phyloP scores from a whole-genome alignment of 2,888 invertebrate species.

The Listrodromus nycthemerus region DNA sequence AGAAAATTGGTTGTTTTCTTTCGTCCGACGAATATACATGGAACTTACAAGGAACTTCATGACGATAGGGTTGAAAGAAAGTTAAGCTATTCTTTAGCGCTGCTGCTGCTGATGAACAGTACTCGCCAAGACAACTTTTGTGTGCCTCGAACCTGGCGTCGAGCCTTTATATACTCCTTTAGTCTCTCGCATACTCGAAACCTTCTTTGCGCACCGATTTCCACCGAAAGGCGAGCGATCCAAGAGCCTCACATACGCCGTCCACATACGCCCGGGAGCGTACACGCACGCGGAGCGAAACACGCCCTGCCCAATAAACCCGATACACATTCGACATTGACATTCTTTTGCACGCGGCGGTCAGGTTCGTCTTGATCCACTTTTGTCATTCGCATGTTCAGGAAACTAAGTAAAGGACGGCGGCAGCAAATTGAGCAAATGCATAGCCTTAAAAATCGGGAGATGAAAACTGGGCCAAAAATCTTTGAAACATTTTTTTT shows the following conservation, averaged over 20 bases:
- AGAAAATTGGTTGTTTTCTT: neutral
- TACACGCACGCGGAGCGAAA: slow-evolving; percentile 64
- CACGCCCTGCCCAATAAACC: slow-evolving; percentile 76
- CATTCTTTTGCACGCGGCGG: slow-evolving; percentile 68
- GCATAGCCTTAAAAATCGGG: neutral
- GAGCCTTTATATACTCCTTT: slow-evolving; percentile 75
- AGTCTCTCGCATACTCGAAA: slow-evolving; percentile 49
- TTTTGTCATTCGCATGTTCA: slow-evolving; percentile 28
- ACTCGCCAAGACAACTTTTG: slow-evolving; percentile 77
- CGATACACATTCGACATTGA: slow-evolving; percentile 75
- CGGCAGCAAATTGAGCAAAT: neutral
- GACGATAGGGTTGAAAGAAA: slow-evolving; percentile 54
- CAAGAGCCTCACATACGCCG: slow-evolving; percentile 21
- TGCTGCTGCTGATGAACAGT: slow-evolving; percentile 75
- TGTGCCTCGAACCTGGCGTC: slow-evolving; percentile 63
- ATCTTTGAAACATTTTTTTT: too few relatives aligned
- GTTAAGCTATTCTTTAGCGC: slow-evolving; percentile 74
- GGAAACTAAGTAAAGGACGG: slow-evolving; percentile 22
- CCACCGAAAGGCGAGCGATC: slow-evolving; percentile 55
- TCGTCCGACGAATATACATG: slow-evolving; percentile 24
- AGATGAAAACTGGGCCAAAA: too few relatives aligned
- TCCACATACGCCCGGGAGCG: slow-evolving; percentile 37
- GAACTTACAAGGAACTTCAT: slow-evolving; percentile 77
- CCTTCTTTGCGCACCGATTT: slow-evolving; percentile 36
- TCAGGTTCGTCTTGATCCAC: slow-evolving; percentile 48